Percentiles rank a stretch among this genome's conserved stretches.
Evolutionary conservation across 2,113 vertebrate species (phyloP).

Genomic region (Mohoua ochrocephala): DNA sequence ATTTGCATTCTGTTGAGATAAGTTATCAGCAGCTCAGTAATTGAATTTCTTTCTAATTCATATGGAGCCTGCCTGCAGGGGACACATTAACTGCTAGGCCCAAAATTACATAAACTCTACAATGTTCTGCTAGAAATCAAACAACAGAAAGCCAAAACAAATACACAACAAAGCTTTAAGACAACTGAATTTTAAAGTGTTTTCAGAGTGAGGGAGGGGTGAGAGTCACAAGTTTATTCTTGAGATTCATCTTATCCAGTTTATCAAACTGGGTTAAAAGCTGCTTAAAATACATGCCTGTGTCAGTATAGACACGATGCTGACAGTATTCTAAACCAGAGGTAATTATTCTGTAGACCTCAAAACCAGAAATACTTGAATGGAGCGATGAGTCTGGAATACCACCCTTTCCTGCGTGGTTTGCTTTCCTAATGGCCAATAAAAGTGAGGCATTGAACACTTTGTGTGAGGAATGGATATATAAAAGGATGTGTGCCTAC

Average conservation of each 20-base stretch:
- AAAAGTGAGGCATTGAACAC: not conserved
- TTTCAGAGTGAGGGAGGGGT: not conserved
- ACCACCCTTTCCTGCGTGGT: not conserved
- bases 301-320: not conserved
- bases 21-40: conserved; percentile 70
- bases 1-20: conserved; percentile 72
- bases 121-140: conserved; percentile 55
- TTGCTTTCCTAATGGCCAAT: not conserved
- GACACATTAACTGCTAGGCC: conserved; percentile 66
- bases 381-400: not conserved
- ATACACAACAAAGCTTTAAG: not conserved
- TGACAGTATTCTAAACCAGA: not conserved
- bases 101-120: conserved; percentile 62
- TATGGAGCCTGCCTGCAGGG: conserved; percentile 64
- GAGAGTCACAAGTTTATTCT: not conserved
- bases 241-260: not conserved
- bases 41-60: conserved; percentile 74
- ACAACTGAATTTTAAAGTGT: not conserved
- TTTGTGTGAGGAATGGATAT: not conserved
- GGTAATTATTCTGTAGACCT: not conserved
- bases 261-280: not conserved
- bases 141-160: conserved; percentile 52
- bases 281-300: not conserved
- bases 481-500: not conserved
- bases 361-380: not conserved